Evolutionary conservation across 2,797 vertebrate genomes (phyloP), one percentile per base, ranked within the genome.

Genomic region (Hozukius guyotensis): DNA sequence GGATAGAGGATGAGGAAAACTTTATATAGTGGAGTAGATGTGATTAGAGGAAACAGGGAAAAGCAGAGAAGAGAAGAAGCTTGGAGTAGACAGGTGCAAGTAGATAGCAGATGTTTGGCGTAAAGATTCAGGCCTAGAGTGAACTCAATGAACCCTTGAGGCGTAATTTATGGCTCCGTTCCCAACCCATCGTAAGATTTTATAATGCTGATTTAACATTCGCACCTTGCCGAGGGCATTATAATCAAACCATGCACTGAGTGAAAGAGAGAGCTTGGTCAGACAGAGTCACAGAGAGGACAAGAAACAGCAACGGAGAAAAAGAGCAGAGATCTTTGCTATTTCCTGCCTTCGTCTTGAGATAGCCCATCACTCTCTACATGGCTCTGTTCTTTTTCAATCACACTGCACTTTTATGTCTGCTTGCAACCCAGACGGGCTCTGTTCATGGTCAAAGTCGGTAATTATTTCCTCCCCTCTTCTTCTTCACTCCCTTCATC

Each of bases 381-480:
- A 25, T 57, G 56, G 84, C 22, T 34, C 85, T 93, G 89, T 52
- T 90, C 82, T 90, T 62, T 80, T 75, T 91, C 87, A 87, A 69
- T 84, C 77, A 55, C 13, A 14, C 80, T 61, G 32, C 4, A 36
- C 66, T 77, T 85, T 78, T 71, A 72, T 7, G n/a, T 83, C 79
- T 72, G 36, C 64, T 75, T 49, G 13, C 57, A 84, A 68, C 64
- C 70, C 78, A 72, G 85, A 71, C 34, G 14, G 73, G 67, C 59
- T 87, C 80, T 87, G 90, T 52, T 94, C 78, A 80, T 72, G 83
- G 78, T 89, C 81, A 86, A 83, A 83, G 68, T 74, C 72, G 73
- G 29, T 84, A 74, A 74, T 81, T 85, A 72, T 81, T 78, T 60
- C 65, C 59, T 65, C 55, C 59, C 55, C 27, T 78, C 59, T 29